These are phyloP conservation scores for Malurus leucopterus DNA, from an alignment of 2,797 vertebrate genomes.

Conservation along the genomic window DNA sequence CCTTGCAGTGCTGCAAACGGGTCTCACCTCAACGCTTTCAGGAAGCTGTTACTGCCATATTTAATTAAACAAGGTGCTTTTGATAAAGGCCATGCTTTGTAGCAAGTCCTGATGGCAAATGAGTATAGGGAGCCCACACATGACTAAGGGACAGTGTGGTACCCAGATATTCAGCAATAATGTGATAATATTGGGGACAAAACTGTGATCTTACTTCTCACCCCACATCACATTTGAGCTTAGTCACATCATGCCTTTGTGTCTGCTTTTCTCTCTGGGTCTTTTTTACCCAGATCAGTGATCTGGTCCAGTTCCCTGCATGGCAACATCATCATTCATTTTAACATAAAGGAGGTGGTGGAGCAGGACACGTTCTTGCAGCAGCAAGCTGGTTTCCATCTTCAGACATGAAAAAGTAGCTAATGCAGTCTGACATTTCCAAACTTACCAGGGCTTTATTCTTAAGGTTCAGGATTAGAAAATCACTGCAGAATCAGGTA, in stretches of 20 bases:
- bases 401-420: background rate
- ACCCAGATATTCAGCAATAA: background rate
- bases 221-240: background rate
- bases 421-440: background rate
- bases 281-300: background rate
- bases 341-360: background rate
- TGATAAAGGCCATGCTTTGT: background rate
- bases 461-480: background rate
- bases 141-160: background rate
- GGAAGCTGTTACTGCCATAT: background rate
- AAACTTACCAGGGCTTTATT: background rate
- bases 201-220: background rate
- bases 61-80: constrained; percentile 22
- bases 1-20: background rate
- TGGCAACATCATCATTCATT: background rate
- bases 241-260: background rate
- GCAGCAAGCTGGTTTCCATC: background rate
- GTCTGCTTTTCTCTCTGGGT: background rate
- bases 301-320: background rate
- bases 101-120: background rate
- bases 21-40: background rate
- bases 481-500: background rate
- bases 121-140: background rate
- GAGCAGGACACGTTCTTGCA: background rate
- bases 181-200: background rate